Percentiles rank a stretch among this genome's conserved stretches.
phyloP scores from a whole-genome alignment of 1,140 invertebrate genomes.

The Orchestia grillus region DNA sequence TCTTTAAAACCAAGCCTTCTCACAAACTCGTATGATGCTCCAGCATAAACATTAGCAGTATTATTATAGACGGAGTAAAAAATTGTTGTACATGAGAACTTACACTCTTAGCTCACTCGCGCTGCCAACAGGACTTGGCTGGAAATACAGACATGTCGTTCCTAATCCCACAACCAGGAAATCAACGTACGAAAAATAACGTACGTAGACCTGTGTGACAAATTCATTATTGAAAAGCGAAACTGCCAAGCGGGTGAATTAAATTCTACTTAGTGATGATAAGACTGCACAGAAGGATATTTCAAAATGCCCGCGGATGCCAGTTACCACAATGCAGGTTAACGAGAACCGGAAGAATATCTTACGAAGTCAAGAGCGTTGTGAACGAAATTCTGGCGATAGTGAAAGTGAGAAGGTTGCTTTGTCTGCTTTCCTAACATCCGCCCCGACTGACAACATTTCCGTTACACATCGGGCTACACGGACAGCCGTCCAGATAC shows the following conservation, averaged over 20 bases:
- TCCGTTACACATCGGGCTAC: not conserved
- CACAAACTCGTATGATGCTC: no score
- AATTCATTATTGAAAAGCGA: not conserved
- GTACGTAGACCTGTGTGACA: not conserved
- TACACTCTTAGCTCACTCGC: no score
- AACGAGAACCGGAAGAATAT: not conserved
- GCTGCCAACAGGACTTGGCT: no score
- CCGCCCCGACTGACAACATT: conserved; percentile 37
- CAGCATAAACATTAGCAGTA: no score
- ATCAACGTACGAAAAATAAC: no score
- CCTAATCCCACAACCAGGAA: no score
- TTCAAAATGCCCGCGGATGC: not conserved
- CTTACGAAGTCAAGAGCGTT: not conserved
- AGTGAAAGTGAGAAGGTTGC: not conserved
- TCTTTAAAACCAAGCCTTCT: no score
- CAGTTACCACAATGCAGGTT: not conserved
- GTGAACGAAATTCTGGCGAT: not conserved
- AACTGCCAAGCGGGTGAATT: not conserved
- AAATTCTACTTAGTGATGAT: not conserved
- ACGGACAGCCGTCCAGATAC: not conserved
- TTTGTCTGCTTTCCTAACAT: conserved; percentile 1
- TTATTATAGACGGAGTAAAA: no score
- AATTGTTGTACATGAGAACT: no score
- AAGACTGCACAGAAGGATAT: not conserved
- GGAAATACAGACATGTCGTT: no score